Base-by-base conservation (phyloP, 2,113 vertebrate species). In the Pachyramphus minor region DNA sequence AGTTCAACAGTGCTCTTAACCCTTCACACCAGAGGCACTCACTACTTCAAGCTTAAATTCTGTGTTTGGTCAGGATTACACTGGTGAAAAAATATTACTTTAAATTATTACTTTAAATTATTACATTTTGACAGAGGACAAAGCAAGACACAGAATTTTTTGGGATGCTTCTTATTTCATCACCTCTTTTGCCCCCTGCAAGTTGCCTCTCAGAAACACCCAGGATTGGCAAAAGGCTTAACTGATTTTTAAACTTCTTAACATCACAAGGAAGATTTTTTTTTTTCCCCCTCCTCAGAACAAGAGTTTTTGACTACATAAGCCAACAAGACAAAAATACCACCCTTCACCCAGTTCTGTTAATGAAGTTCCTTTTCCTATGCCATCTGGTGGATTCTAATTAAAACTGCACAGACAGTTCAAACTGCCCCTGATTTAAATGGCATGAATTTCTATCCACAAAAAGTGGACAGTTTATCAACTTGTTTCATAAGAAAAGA, bases 351-450 rank as follows among this genome's bases (percentile, higher is more conserved):
- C 9, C 41, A 84, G 13, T 41, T 62, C 27, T 67, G 1, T 52
- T 62, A 50, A 75, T 44, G 23, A 74, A 20, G 28, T 82, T 84
- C 68, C 35, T 90, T 95, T 81, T 90, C 63, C 44, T 75, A 7
- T 90, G 88, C 83, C 86, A 86, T 88, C 93, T 94, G 52, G 76
- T 96, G 86, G 76, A 81, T 88, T 86, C 64, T 88, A 31, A 49
- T 88, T 90, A 77, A 86, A 79, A 81, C 72, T 90, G 35, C 85
- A 81, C 6, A 62, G 74, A 53, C 13, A 37, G 31, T 37, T 83
- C 75, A 74, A 69, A 71, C 42, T 66, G 45, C 67, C 64, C 52
- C 55, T 49, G 49, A 44, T 35, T 62, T 71, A 55, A 84, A 47
- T 23, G 11, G 9, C 23, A 71, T 68, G 5, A 72, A 60, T 66